Evolutionary conservation across 2,797 vertebrate genomes (phyloP).

Genomic region (Taeniopygia guttata): DNA sequence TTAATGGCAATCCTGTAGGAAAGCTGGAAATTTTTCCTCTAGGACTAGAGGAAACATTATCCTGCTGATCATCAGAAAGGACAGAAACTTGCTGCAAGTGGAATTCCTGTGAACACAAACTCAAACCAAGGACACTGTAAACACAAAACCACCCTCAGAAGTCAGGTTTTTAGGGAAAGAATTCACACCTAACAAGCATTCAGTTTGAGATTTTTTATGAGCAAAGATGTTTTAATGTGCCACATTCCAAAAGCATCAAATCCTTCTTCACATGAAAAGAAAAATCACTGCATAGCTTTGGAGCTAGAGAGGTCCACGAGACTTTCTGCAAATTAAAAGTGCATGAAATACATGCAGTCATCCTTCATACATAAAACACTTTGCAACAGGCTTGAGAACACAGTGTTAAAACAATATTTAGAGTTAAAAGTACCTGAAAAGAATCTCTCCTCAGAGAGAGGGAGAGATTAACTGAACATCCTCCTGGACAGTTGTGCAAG

Average conservation of each 20-base stretch:
- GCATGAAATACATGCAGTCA: slow-evolving; percentile 19
- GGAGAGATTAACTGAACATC: neutral
- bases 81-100: neutral
- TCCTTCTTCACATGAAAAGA: slow-evolving; percentile 14
- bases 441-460: neutral
- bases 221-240: slow-evolving; percentile 44
- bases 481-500: slow-evolving; percentile 23
- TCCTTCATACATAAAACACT: slow-evolving; percentile 24
- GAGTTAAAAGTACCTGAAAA: slow-evolving; percentile 38
- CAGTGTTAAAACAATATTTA: neutral
- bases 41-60: neutral
- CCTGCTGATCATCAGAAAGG: neutral
- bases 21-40: neutral
- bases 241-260: neutral
- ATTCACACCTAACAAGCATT: neutral
- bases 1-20: neutral
- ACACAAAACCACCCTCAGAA: neutral
- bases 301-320: slow-evolving; percentile 23
- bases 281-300: neutral
- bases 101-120: neutral
- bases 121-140: neutral
- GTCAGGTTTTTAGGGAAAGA: neutral
- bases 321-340: slow-evolving; percentile 34
- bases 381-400: neutral
- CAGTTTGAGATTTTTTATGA: slow-evolving; percentile 3